Base-by-base conservation (phyloP, 2,888 invertebrate species). In the Brachylomia viminalis region DNA sequence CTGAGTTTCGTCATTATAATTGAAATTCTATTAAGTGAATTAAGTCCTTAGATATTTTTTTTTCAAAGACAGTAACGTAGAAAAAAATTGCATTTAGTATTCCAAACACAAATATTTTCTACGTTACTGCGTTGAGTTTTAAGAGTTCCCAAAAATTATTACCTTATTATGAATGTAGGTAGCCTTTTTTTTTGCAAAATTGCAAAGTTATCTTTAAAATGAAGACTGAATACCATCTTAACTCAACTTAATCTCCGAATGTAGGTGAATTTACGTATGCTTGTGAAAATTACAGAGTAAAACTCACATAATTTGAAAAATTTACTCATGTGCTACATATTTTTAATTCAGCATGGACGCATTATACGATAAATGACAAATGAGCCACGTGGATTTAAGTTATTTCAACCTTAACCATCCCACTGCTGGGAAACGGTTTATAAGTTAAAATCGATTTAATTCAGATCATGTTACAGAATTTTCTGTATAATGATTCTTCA, bases 351-450 rank as follows among this genome's bases (percentile, higher is more conserved):
- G 7, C 0, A 42, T 27, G 0, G 1, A 38, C 23, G 17, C 3
- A 6, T 20, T n/a, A 6, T n/a, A 17, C 7, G 2, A 2, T 0
- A 27, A 52, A 30, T 49, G 0, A 30, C 3, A 42, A n/a, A 20
- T 30, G 2, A 11, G 3, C 10, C 47, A 79, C 47, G 79, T 47
- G 61, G 38, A 2, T 15, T 30, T 20, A 13, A 45, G 0, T 47
- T 54, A 8, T 49, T 56, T 20, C 0, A 27, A 27, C 20, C 17
- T 15, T 4, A 15, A 17, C 23, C 2, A 2, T 20, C 20, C 11
- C 15, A 17, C 1, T 17, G 0, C 0, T 27, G 10, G n/a, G n/a
- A n/a, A n/a, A n/a, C n/a, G n/a, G n/a, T n/a, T n/a, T 7, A 17
- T 11, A 47, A 15, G 11, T 20, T 13, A 1, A 38, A 54, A 17